Evolutionary conservation across 2,888 invertebrate genomes (phyloP), one percentile per base, ranked within the genome.

Genomic region (Lepidochrysops patricia): DNA sequence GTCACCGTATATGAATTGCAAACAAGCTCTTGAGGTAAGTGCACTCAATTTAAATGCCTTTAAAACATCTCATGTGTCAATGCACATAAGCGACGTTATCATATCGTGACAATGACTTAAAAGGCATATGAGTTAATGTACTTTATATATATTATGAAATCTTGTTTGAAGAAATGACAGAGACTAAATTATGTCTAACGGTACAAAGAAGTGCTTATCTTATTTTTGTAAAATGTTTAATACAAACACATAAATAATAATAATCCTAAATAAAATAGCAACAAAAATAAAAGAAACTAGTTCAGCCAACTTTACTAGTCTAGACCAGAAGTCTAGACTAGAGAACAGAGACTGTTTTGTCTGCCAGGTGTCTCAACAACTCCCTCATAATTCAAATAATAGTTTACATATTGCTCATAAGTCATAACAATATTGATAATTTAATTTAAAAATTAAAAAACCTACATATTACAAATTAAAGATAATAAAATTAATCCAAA

Each of bases 51-150:
- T 58, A 58, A 58, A 50, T 58, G 34, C 35, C 52, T 59, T 52
- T 52, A 59, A 50, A 59, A 52, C 59, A 57, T 29, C 19, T 57
- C 29, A 57, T 32, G 58, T 34, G 57, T 34, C 27, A 29, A 57
- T 60, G 58, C 35, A 63, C 57, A 61, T 62, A 58, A 43, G 26
- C 29, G 2, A 29, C 52, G 32, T 59, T 60, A 61, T 60, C 64
- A 43, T 25, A 50, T 37, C 58, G 37, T 61, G 12, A 59, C 58
- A 58, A 49, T 48, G 48, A 49, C 48, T 48, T 32, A 37, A 35
- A 57, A 49, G 37, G 37, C 48, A 43, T 15, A 57, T 19, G 43
- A 43, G 43, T 43, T 6, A 43, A 43, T 3, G 19, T 19, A 43
- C 43, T 19, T 43, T 43, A 19, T 23, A 43, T 9, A 7, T 43